These are phyloP conservation scores for Garra rufa DNA, from an alignment of 2,113 vertebrate species.

Conservation along the genomic window DNA sequence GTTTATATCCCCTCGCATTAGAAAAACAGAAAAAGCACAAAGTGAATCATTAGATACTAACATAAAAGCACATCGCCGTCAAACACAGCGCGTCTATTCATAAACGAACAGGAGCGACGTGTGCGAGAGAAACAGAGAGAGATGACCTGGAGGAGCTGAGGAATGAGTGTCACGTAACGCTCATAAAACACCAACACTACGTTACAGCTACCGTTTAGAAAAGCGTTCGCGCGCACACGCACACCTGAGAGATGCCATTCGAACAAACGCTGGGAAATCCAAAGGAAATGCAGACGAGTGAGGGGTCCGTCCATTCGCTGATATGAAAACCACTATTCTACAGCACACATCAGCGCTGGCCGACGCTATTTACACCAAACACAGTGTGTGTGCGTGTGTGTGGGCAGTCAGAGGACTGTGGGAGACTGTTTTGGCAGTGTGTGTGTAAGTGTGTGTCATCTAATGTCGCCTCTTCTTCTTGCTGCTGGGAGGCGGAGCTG, in stretches of 20 bases:
- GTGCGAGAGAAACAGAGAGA: not conserved
- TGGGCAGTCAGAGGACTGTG: conserved; percentile 7
- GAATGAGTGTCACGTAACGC: conserved; percentile 13
- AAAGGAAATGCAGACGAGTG: not conserved
- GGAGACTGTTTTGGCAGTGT: conserved; percentile 43
- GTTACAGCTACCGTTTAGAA: conserved; percentile 26
- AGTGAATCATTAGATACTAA: conserved; percentile 42
- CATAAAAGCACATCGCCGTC: conserved; percentile 42
- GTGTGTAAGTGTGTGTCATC: conserved; percentile 39
- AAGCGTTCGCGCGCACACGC: not conserved
- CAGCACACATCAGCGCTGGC: not conserved
- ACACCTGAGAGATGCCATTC: not conserved
- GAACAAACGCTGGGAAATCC: not conserved
- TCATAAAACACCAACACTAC: conserved; percentile 21
- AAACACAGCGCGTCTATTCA: not conserved
- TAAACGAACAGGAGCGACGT: not conserved
- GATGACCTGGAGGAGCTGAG: not conserved
- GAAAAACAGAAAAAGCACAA: not conserved
- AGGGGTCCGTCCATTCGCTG: not conserved
- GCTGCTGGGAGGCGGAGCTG: conserved; percentile 72
- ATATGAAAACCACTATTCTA: conserved; percentile 2
- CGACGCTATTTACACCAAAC: not conserved
- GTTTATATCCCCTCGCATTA: not conserved
- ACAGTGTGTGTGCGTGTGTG: conserved; percentile 38
- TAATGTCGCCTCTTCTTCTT: conserved; percentile 84